Evolutionary conservation across 2,797 vertebrate species (phyloP), one percentile per base, ranked within the genome.

Genomic region (Molossus molossus): DNA sequence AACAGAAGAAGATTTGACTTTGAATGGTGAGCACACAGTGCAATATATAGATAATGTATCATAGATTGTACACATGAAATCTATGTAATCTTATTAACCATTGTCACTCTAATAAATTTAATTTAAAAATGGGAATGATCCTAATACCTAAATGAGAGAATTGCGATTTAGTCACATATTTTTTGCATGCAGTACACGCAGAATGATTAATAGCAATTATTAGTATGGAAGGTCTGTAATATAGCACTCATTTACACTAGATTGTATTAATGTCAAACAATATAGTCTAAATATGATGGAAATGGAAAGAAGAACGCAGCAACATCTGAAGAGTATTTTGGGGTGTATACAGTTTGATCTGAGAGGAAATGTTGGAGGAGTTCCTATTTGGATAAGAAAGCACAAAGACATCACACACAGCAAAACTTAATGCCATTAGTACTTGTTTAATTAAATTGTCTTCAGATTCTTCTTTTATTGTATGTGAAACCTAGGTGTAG

Each of bases 381-480:
- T 57, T 84, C 9, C 69, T 94, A 72, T 70, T 80, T 62, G 33
- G 20, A 57, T 87, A 93, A 70, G 53, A 96, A 97, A 75, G 8
- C 48, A 60, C 37, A 81, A 48, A 90, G 76, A 87, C 62, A n/a
- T 84, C 18, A 29, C 21, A 53, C 11, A 21, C 0, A 53, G 21
- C 50, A 87, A 83, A 94, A 80, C 9, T 25, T 55, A 87, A 76
- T 48, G 18, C 33, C 57, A 67, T 86, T 33, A 40, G 45, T 18
- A 70, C 7, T 64, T 77, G 14, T 64, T 80, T 77, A 76, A 84
- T 86, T 94, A 76, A 70, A 33, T 89, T 64, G 3, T 69, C 21
- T 75, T 75, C 48, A 37, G 48, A 40, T 73, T 18, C 37, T 75
- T 87, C 60, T 79, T 81, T 77, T 25, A n/a, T 21, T 83, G 17